Percentiles rank a stretch among this genome's conserved stretches.
Evolutionary conservation across 2,113 vertebrate genomes (phyloP).

Genomic region (Ageneiosus marmoratus): DNA sequence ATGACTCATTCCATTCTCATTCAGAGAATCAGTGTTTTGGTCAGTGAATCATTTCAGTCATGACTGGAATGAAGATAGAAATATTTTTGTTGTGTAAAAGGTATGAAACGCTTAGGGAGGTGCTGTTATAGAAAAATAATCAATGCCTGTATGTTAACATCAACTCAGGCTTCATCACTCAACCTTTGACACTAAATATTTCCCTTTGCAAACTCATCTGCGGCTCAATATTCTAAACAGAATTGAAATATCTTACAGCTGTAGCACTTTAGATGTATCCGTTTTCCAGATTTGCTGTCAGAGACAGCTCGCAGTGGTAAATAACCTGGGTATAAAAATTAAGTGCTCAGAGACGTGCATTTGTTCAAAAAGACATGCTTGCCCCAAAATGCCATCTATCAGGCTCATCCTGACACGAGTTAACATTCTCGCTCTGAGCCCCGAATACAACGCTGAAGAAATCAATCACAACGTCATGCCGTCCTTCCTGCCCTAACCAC

Average conservation of each 20-base stretch:
- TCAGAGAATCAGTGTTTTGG: background rate
- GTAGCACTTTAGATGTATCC: too few relatives aligned
- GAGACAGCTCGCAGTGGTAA: constrained; percentile 4
- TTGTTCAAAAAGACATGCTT: constrained; percentile 11
- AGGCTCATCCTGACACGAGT: background rate
- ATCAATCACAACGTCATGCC: background rate
- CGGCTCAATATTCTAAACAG: background rate
- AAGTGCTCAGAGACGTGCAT: constrained; percentile 9
- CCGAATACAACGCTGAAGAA: background rate
- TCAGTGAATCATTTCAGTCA: background rate
- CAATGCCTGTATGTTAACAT: background rate
- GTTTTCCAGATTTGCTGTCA: background rate
- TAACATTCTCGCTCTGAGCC: background rate
- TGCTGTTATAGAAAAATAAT: background rate
- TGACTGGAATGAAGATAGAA: background rate
- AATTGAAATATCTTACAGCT: background rate
- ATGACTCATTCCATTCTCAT: background rate
- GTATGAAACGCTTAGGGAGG: background rate
- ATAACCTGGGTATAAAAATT: constrained; percentile 34
- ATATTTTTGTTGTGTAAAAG: background rate
- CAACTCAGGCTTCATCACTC: background rate
- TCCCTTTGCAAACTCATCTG: background rate
- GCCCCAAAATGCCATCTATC: constrained; percentile 18
- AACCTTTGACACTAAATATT: background rate
- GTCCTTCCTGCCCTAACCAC: background rate